Conservation (phyloP, 2,888 invertebrate genomes). For the Entomobrya multifasciata region DNA sequence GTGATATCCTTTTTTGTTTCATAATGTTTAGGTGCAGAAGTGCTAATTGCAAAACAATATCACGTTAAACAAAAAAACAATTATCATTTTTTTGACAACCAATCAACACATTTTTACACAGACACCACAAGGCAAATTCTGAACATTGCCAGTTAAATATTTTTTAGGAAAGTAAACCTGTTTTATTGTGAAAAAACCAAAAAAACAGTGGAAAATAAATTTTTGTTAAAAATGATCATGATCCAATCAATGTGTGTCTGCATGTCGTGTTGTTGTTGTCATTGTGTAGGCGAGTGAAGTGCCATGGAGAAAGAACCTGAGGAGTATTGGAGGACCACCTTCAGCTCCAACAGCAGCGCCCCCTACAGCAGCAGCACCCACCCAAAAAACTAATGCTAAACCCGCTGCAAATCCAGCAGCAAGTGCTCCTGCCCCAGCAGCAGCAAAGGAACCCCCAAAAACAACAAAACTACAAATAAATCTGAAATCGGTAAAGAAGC, state of each 20-base stretch:
- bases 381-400: slow-evolving; percentile 11
- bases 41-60: no score
- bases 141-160: no score
- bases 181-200: no score
- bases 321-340: slow-evolving; percentile 52
- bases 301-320: slow-evolving; percentile 76
- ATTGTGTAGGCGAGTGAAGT: slow-evolving; percentile 72
- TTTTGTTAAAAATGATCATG: background rate
- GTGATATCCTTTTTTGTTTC: no score
- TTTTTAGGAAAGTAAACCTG: no score
- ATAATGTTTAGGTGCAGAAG: no score
- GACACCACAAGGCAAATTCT: no score
- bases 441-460: slow-evolving; percentile 31
- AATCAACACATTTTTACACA: no score
- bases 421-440: no score
- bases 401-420: slow-evolving; percentile 25
- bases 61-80: no score
- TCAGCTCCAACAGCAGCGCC: background rate
- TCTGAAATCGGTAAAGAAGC: slow-evolving; percentile 76
- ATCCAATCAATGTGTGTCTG: slow-evolving; percentile 34
- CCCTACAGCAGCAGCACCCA: background rate
- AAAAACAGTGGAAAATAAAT: no score
- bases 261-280: background rate
- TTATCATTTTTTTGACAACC: no score
- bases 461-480: slow-evolving; percentile 76